phyloP scores from a whole-genome alignment of 2,797 vertebrate genomes.

The Tinamus major region DNA sequence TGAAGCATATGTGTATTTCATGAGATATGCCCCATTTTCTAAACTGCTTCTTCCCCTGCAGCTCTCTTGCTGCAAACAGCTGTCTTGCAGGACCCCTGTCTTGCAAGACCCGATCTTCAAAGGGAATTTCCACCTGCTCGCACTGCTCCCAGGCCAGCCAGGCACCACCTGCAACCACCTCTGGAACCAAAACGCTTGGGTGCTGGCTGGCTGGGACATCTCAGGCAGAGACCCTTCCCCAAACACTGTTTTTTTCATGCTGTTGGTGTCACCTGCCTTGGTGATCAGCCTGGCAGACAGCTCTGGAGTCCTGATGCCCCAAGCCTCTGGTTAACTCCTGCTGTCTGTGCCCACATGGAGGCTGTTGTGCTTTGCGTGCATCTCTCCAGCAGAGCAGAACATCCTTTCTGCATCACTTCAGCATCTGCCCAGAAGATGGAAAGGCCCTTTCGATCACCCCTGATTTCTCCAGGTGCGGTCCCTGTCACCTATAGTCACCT shows the following conservation, averaged over 20 bases:
- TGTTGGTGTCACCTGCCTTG: neutral
- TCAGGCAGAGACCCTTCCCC: neutral
- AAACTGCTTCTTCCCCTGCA: neutral
- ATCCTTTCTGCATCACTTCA: accelerated
- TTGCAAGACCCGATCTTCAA: neutral
- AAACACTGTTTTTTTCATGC: neutral
- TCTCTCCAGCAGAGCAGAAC: neutral
- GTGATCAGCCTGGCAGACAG: neutral
- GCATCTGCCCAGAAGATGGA: neutral
- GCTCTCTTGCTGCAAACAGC: neutral
- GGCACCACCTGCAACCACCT: neutral
- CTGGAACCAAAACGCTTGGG: accelerated
- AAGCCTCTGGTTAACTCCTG: neutral
- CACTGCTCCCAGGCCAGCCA: neutral
- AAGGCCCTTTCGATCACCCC: neutral
- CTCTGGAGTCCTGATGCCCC: neutral
- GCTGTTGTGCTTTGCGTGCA: accelerated
- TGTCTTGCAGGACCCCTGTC: neutral
- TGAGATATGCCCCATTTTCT: neutral
- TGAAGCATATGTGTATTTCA: neutral
- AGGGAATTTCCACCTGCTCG: neutral
- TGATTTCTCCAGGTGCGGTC: accelerated
- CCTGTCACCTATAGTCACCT: neutral
- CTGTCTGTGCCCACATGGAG: neutral
- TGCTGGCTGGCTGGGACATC: accelerated